Evolutionary conservation across 2,113 vertebrate genomes (phyloP).

Genomic region (Bubo scandiacus): DNA sequence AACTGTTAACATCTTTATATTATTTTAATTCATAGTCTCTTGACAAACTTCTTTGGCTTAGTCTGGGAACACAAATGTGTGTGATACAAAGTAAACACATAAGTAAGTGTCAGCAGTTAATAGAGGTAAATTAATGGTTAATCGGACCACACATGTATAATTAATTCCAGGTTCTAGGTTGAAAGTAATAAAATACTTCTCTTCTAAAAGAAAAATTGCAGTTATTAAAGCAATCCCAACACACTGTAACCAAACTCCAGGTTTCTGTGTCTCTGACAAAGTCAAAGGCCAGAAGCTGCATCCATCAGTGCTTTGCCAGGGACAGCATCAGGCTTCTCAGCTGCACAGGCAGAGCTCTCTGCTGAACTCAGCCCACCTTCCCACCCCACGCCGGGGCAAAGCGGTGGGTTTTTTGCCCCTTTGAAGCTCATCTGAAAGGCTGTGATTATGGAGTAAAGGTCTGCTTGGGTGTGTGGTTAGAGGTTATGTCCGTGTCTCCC

Average conservation of each 20-base stretch:
- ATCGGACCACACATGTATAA: conserved; percentile 32
- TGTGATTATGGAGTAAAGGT: neutral
- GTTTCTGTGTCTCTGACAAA: neutral
- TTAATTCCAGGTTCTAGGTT: conserved; percentile 36
- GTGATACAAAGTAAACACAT: neutral
- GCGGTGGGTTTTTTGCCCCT: neutral
- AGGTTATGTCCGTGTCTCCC: fast-evolving
- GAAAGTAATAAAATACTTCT: neutral
- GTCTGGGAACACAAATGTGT: neutral
- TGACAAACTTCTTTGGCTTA: neutral
- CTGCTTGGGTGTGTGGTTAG: neutral
- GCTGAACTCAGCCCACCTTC: neutral
- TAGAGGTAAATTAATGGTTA: conserved; percentile 35
- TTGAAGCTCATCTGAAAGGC: neutral
- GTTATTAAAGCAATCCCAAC: neutral
- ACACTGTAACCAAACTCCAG: neutral
- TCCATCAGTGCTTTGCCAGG: neutral
- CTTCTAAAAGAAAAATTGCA: neutral
- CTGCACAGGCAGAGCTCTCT: neutral
- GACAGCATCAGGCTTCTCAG: neutral
- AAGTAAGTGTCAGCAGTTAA: conserved; percentile 1
- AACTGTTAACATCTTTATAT: neutral
- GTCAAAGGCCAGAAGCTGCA: neutral
- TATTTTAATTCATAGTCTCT: neutral
- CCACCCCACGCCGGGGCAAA: fast-evolving